A percentile compares a stretch with the other conserved stretches of the same genome.
These are phyloP conservation scores for Pantelozetes paolii DNA, from an alignment of 2,888 invertebrate species.

Conservation along the genomic window DNA sequence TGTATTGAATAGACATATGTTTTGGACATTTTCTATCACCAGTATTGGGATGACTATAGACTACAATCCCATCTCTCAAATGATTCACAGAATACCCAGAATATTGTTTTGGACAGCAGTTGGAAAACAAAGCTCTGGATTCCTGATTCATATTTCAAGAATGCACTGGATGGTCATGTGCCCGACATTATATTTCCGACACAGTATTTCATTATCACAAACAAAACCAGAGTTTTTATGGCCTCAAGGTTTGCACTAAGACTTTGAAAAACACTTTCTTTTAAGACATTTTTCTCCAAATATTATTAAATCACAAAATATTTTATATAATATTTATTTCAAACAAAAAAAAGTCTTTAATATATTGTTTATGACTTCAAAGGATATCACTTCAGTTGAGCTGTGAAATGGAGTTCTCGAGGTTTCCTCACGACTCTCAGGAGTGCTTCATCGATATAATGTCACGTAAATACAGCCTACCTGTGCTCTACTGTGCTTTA, in stretches of 20 bases:
- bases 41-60: constrained; percentile 45
- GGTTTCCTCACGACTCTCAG: constrained; percentile 47
- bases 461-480: constrained; percentile 44
- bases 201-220: constrained; percentile 45
- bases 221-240: constrained; percentile 44
- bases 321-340: too few species aligned
- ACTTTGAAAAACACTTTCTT: too few species aligned
- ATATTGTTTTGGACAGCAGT: constrained; percentile 44
- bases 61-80: constrained; percentile 37
- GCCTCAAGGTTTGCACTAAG: constrained; percentile 45
- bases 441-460: constrained; percentile 46
- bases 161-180: constrained; percentile 45
- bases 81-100: constrained; percentile 1
- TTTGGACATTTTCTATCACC: constrained; percentile 46
- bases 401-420: constrained; percentile 41
- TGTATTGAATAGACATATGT: constrained; percentile 43
- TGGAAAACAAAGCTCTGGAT: constrained; percentile 46
- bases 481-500: too few species aligned
- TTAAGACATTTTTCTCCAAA: too few species aligned
- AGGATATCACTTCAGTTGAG: constrained; percentile 45
- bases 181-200: constrained; percentile 46
- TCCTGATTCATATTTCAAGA: constrained; percentile 47
- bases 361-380: constrained; percentile 15
- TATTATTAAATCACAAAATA: too few species aligned
- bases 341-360: too few species aligned